Evolutionary conservation across 2,797 vertebrate species (phyloP).

Genomic region (Fratercula arctica): DNA sequence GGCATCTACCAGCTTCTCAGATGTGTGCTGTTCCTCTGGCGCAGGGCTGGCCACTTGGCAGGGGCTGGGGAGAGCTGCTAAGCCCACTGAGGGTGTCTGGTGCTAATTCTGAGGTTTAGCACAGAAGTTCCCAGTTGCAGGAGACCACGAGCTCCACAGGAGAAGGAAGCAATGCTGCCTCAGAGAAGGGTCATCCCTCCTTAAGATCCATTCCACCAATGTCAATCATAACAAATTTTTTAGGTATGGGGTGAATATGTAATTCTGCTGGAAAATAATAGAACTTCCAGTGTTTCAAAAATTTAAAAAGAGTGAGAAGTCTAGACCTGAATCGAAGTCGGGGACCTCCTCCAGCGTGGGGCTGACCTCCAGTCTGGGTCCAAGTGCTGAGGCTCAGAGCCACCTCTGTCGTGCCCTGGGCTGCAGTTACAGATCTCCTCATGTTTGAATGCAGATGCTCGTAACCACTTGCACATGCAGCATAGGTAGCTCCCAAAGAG

Average conservation of each 20-base stretch:
- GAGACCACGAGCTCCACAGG: background rate
- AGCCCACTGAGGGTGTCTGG: background rate
- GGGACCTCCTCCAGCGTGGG: background rate
- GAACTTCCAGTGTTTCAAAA: background rate
- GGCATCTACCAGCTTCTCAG: background rate
- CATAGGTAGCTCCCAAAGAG: background rate
- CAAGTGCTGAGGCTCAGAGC: background rate
- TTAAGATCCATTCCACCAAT: background rate
- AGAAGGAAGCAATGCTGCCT: background rate
- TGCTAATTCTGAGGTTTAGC: background rate
- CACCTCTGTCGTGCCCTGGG: background rate
- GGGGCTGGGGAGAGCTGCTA: background rate
- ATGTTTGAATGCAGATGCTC: background rate
- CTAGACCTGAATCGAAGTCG: background rate
- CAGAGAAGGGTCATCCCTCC: background rate
- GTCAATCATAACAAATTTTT: background rate
- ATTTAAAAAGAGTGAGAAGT: background rate
- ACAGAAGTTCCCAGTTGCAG: background rate
- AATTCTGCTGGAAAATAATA: background rate
- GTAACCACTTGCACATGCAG: fast-evolving
- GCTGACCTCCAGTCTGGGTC: background rate
- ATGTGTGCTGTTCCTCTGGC: background rate
- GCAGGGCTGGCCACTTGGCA: fast-evolving
- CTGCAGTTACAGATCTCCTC: background rate
- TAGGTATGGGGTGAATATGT: background rate